Evolutionary conservation across 2,888 invertebrate species (phyloP).

Genomic region (Adelognathus sp.): DNA sequence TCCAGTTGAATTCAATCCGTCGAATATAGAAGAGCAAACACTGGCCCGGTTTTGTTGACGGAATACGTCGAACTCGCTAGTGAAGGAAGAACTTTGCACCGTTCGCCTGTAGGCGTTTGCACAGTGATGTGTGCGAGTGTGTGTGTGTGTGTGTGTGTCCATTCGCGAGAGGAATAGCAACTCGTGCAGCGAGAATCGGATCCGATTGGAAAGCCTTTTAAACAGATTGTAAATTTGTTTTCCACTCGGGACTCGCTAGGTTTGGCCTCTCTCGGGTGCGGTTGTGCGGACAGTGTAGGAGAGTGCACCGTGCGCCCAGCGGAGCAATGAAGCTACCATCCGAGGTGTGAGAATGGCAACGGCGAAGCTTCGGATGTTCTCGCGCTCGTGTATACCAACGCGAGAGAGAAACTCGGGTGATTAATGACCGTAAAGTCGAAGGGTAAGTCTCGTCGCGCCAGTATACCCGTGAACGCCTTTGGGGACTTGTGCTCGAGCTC

Average conservation of each 20-base stretch:
- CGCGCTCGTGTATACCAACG: constrained; percentile 41
- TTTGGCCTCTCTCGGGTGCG: constrained; percentile 47
- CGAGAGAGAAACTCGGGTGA: constrained; percentile 72
- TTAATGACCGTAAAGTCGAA: constrained; percentile 75
- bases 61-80: neutral
- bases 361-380: constrained; percentile 55
- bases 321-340: constrained; percentile 68
- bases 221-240: constrained; percentile 75
- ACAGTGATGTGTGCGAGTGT: neutral
- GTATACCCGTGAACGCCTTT: constrained; percentile 62
- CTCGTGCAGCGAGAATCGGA: constrained; percentile 59
- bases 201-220: constrained; percentile 73
- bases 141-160: neutral
- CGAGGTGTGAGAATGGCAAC: constrained; percentile 50
- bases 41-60: neutral
- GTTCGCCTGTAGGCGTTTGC: too few species aligned
- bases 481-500: constrained; percentile 40
- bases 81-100: neutral
- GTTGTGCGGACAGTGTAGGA: constrained; percentile 58
- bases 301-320: constrained; percentile 44
- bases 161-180: constrained; percentile 32
- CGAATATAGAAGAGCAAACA: constrained; percentile 3
- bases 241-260: constrained; percentile 45
- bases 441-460: constrained; percentile 71
- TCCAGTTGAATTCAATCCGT: neutral